These are phyloP conservation scores for Aphidius ervi DNA, from an alignment of 1,140 invertebrate species.

Conservation along the genomic window DNA sequence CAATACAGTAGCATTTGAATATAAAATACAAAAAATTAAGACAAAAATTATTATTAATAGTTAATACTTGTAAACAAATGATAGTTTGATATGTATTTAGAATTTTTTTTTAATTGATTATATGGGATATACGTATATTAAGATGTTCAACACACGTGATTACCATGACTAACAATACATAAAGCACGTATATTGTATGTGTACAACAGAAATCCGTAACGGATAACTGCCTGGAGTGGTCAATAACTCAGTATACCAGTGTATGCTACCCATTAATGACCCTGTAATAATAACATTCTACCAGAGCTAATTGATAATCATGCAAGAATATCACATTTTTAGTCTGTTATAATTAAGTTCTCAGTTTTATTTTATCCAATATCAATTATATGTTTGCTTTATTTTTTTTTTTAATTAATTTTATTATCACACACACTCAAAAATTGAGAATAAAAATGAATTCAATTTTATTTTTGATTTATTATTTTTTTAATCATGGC, in stretches of 20 bases:
- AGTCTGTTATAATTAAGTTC: too few relatives aligned
- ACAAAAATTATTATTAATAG: background rate
- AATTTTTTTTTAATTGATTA: too few relatives aligned
- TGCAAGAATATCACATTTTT: background rate
- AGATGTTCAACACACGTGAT: slow-evolving; percentile 20
- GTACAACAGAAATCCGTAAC: slow-evolving; percentile 13
- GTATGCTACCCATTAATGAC: slow-evolving; percentile 23
- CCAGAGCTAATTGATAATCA: slow-evolving; percentile 24
- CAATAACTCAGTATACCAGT: slow-evolving; percentile 21
- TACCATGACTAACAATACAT: slow-evolving; percentile 27
- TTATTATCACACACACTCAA: too few relatives aligned
- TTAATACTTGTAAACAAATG: too few relatives aligned
- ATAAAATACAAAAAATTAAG: background rate
- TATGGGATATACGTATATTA: background rate
- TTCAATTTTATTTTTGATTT: too few relatives aligned
- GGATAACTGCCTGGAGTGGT: slow-evolving; percentile 22
- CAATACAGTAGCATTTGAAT: background rate
- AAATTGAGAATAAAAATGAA: too few relatives aligned
- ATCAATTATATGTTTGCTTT: too few relatives aligned
- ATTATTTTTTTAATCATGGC: too few relatives aligned
- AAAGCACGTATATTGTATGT: slow-evolving; percentile 11
- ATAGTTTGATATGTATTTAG: too few relatives aligned
- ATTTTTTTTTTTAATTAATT: too few relatives aligned
- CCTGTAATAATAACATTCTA: slow-evolving; percentile 21
- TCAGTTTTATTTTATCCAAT: too few relatives aligned